A percentile compares a stretch with the other conserved stretches of the same genome.
phyloP scores from a whole-genome alignment of 2,797 vertebrate species.

The Varecia variegata region DNA sequence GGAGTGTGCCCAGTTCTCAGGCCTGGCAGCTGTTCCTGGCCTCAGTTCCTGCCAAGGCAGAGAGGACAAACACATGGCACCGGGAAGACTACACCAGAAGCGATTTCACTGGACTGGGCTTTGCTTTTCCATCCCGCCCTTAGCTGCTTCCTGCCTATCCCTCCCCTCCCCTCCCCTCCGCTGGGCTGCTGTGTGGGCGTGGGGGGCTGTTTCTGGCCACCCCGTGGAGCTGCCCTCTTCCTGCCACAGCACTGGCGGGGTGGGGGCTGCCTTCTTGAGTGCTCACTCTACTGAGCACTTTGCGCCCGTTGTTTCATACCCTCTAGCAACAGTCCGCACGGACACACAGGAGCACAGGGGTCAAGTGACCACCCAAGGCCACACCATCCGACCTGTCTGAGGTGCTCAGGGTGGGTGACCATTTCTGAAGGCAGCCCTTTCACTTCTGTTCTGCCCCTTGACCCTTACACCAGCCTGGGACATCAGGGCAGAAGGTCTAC shows the following conservation, averaged over 20 bases:
- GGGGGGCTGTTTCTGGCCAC: neutral
- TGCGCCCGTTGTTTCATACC: neutral
- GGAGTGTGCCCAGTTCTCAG: slow-evolving; percentile 84
- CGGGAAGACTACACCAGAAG: slow-evolving; percentile 63
- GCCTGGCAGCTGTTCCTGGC: slow-evolving; percentile 82
- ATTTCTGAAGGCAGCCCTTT: neutral
- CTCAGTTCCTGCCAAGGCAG: slow-evolving; percentile 84
- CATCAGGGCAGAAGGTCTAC: neutral
- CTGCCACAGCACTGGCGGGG: neutral
- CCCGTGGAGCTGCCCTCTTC: neutral
- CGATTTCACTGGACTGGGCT: neutral
- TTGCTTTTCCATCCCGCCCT: slow-evolving; percentile 54
- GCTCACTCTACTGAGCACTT: neutral
- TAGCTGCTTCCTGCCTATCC: slow-evolving; percentile 32
- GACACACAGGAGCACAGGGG: neutral
- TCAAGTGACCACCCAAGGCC: neutral
- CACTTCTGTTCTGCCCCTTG: neutral
- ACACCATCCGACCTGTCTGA: neutral
- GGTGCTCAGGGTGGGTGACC: neutral
- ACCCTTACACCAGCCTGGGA: neutral
- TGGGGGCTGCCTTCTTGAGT: neutral
- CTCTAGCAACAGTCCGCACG: neutral
- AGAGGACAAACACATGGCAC: slow-evolving; percentile 74
- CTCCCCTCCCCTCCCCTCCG: neutral
- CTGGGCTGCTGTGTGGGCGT: neutral